Base-by-base conservation (phyloP, 2,113 vertebrate species). In the Atractosteus spatula region DNA sequence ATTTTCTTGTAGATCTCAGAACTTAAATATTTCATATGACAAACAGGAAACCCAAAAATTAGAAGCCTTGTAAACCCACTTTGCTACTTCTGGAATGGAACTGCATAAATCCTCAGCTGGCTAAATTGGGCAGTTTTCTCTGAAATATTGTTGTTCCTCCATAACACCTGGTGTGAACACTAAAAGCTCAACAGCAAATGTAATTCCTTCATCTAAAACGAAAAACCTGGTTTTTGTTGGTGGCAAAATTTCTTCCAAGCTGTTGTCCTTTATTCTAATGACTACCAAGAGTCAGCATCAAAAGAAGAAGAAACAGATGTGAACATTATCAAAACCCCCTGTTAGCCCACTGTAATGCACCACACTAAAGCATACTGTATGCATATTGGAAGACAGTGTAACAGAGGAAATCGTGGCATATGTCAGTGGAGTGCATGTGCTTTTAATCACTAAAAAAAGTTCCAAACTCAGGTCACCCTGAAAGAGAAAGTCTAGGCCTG, bases 241-340 rank as follows among this genome's bases (percentile, higher is more conserved):
- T 59, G 11, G 13, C 14, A n/a, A 59, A 16, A 29, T 1, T 14
- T 59, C 57, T 4, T n/a, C 57, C 14, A 10, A 59, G 57, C 57
- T 59, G 57, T 13, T 59, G 14, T 59, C 57, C n/a, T n/a, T 59
- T 13, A 59, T 2, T 16, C 57, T 16, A 59, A 59, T 59, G n/a
- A 59, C n/a, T 59, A 13, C 5, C 14, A 59, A 59, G 10, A 59
- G 8, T 11, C 13, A 59, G 57, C 57, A 59, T 59, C 57, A 59
- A 59, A 59, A 59, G 57, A 59, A 59, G n/a, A 6, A 59, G 57
- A 59, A 59, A n/a, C 57, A 59, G 57, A 59, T 59, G 57, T 59
- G 57, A 59, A 7, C n/a, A n/a, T 59, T 59, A 59, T 59, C 57
- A 59, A 59, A 59, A 13, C 14, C 12, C 5, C 57, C 2, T 59